A percentile compares a stretch with the other conserved stretches of the same genome.
Conservation (phyloP, 2,888 invertebrate genomes). For the Ctenicera cuprea region DNA sequence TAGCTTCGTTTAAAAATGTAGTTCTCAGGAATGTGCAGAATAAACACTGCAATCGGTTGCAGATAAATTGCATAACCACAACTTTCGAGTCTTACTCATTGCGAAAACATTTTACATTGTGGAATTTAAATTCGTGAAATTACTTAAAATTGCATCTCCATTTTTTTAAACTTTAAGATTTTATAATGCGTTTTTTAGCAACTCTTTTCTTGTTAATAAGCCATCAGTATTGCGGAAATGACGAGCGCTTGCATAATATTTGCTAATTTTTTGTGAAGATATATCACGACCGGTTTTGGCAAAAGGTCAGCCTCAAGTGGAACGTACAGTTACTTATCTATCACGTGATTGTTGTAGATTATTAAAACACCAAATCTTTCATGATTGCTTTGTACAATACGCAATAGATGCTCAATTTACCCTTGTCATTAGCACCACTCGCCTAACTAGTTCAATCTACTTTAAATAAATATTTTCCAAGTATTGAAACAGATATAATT, state of each 20-base stretch:
- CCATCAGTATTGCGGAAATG: background rate
- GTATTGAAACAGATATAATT: too few relatives aligned
- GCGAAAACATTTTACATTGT: conserved; percentile 1
- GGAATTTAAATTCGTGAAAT: background rate
- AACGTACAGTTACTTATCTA: conserved; percentile 6
- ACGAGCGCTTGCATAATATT: background rate
- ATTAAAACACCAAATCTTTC: background rate
- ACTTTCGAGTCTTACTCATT: conserved; percentile 1
- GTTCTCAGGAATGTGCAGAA: conserved; percentile 11
- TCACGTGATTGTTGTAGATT: conserved; percentile 1
- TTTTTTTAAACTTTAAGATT: too few relatives aligned
- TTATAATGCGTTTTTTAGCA: background rate
- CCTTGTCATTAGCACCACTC: too few relatives aligned
- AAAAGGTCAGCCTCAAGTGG: conserved; percentile 15
- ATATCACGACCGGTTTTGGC: conserved; percentile 9
- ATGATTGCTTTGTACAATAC: too few relatives aligned
- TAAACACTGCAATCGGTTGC: conserved; percentile 9
- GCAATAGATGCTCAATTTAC: too few relatives aligned
- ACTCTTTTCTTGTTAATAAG: background rate
- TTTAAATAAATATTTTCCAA: too few relatives aligned
- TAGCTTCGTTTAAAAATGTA: background rate
- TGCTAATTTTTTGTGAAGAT: background rate
- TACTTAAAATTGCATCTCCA: background rate
- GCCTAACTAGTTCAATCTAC: too few relatives aligned
- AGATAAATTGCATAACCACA: background rate